Evolutionary conservation across 2,888 invertebrate species (phyloP), one percentile per base, ranked within the genome.

Genomic region (Lordiphosa fenestrarum): DNA sequence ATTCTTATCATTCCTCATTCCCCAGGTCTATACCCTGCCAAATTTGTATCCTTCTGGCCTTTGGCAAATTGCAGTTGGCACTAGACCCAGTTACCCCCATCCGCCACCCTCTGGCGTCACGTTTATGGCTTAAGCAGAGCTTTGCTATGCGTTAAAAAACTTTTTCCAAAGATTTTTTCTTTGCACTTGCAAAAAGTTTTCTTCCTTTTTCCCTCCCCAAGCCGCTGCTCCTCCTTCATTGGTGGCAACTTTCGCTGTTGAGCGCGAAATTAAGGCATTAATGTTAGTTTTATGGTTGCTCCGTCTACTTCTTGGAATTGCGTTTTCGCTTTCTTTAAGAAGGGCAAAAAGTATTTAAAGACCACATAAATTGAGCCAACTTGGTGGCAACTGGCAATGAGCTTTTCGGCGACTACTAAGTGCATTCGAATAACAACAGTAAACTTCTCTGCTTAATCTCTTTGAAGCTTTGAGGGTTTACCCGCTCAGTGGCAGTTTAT

Each of bases 181-280:
- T 47, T 38, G 39, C 46, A 49, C 41, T 51, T 57, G 42, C 40
- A 33, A 23, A 30, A 48, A 35, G 42, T 57, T 48, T 42, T 15
- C 25, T 38, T 49, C 44, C 38, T 40, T 46, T 40, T 25, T 5
- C 48, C 5, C 49, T 51, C 38, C 13, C 23, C 25, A 15, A 2
- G 1, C 9, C 25, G 9, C 12, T 23, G 25, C 21, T 23, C 25
- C 23, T 7, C 7, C 42, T 19, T 25, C 13, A 15, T 37, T 25
- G 36, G 44, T 30, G 38, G 38, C 46, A 68, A 81, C 71, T 77
- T 77, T 77, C 77, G 52, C 71, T 67, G 62, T 59, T 71, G 49
- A 69, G 73, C 73, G 63, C 49, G 57, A 82, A 74, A 80, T 78
- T 70, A 80, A 84, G 70, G 75, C 75, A 82, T 84, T 84, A 80